phyloP scores from a whole-genome alignment of 2,113 vertebrate species.

The Petaurus breviceps region DNA sequence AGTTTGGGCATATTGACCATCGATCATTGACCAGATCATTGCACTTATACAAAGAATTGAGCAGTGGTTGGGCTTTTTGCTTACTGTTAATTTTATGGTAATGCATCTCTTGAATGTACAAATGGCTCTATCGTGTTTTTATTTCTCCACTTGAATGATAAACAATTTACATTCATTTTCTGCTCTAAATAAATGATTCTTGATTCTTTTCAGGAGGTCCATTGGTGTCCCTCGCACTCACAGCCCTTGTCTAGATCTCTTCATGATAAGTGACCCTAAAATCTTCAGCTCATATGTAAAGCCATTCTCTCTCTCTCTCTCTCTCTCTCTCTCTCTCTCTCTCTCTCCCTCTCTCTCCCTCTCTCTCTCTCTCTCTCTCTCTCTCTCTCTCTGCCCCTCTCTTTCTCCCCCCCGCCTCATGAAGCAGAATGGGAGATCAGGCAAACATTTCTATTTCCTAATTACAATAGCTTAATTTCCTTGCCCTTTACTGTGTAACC shows the following conservation, averaged over 20 bases:
- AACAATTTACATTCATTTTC: not conserved
- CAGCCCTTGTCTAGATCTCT: not conserved
- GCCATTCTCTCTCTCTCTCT: not conserved
- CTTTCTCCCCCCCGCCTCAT: not conserved
- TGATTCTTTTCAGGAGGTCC: not conserved
- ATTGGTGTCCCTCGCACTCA: not conserved
- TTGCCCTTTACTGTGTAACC: not conserved
- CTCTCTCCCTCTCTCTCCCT: no score
- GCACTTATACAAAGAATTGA: not conserved
- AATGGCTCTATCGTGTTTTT: not conserved
- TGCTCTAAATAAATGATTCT: not conserved
- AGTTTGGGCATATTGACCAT: not conserved
- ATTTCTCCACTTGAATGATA: not conserved
- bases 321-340: not conserved
- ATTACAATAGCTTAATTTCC: not conserved
- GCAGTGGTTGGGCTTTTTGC: not conserved
- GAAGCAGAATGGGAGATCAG: not conserved
- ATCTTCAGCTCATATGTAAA: not conserved
- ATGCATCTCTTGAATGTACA: not conserved
- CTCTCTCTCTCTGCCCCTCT: no score
- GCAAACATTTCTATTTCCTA: not conserved
- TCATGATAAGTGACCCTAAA: not conserved
- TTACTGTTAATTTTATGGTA: not conserved
- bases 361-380: no score
- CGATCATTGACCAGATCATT: conserved; percentile 26